A percentile compares a stretch with the other conserved stretches of the same genome.
These are phyloP conservation scores for Chelon auratus DNA, from an alignment of 2,797 vertebrate genomes.

Conservation along the genomic window DNA sequence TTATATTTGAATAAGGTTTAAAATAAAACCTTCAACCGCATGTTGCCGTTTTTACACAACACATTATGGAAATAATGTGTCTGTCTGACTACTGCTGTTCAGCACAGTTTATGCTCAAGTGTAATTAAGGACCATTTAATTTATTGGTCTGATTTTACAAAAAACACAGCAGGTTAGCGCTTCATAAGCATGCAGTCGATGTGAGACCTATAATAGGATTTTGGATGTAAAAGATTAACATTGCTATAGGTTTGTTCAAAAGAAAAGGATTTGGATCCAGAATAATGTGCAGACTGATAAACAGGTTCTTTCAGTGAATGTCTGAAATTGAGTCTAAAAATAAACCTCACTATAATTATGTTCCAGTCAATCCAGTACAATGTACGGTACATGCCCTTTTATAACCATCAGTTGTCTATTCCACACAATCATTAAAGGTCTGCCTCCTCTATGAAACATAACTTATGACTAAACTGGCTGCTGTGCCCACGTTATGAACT, in stretches of 20 bases:
- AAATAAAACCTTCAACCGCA: background rate
- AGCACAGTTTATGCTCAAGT: background rate
- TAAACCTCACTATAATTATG: background rate
- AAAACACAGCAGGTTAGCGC: too few relatives aligned
- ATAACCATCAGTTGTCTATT: background rate
- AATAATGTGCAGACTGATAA: background rate
- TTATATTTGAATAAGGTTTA: too few relatives aligned
- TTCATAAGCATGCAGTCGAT: too few relatives aligned
- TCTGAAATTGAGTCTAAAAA: background rate
- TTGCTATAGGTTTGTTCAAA: background rate
- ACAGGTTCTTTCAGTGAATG: too few relatives aligned
- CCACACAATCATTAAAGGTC: background rate
- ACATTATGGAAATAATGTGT: too few relatives aligned
- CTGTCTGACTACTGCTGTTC: background rate
- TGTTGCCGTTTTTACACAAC: background rate
- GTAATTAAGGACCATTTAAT: background rate
- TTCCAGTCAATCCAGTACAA: background rate
- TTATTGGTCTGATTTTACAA: background rate
- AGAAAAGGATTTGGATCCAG: background rate
- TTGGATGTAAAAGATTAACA: too few relatives aligned
- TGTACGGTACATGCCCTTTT: background rate
- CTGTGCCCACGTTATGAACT: background rate
- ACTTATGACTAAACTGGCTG: background rate
- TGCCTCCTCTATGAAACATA: background rate
- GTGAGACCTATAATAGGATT: too few relatives aligned